These are phyloP conservation scores for Catharus fuscescens DNA, from an alignment of 2,113 vertebrate species.

Conservation along the genomic window DNA sequence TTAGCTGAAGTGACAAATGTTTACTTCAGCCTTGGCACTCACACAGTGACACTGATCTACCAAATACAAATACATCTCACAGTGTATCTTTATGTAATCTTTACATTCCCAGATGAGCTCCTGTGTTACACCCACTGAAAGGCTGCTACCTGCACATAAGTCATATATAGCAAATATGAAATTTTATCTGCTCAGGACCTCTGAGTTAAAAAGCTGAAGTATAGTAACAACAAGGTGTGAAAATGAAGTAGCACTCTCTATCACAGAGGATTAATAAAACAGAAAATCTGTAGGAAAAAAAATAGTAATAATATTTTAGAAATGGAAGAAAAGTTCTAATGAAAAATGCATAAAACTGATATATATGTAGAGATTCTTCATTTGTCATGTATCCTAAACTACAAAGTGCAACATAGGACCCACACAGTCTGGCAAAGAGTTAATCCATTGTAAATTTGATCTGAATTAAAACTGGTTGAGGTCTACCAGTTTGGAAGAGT, in stretches of 20 bases:
- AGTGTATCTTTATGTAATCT: background rate
- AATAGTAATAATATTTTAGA: background rate
- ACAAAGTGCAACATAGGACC: background rate
- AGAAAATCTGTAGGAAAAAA: background rate
- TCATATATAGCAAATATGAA: background rate
- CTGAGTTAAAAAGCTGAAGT: background rate
- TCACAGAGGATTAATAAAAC: background rate
- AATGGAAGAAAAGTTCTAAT: background rate
- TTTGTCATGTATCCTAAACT: background rate
- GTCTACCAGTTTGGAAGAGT: background rate
- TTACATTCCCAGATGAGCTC: background rate
- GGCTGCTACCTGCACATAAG: background rate
- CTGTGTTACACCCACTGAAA: background rate
- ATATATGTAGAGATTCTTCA: background rate
- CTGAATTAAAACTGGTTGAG: background rate
- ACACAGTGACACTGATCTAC: background rate
- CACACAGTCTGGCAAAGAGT: background rate
- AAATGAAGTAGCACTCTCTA: background rate
- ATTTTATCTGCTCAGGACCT: background rate
- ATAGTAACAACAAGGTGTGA: background rate
- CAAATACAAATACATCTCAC: background rate
- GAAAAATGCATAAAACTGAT: background rate
- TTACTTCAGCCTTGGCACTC: background rate
- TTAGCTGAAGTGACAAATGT: background rate
- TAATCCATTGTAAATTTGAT: background rate